A percentile compares a stretch with the other conserved stretches of the same genome.
phyloP scores from a whole-genome alignment of 2,797 vertebrate genomes.

The Knipowitschia caucasica region DNA sequence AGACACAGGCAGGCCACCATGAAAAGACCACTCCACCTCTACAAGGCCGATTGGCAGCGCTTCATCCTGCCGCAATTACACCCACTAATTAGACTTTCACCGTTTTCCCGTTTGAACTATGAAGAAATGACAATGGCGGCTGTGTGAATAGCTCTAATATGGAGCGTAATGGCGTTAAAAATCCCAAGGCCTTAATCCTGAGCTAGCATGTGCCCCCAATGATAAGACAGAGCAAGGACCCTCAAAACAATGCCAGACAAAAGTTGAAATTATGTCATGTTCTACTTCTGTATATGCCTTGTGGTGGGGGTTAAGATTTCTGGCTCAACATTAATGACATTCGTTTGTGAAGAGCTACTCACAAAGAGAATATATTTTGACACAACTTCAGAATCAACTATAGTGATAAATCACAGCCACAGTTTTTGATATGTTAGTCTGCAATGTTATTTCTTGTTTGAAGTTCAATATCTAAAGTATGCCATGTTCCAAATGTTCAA shows the following conservation, averaged over 20 bases:
- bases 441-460: no score
- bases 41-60: conserved; percentile 72
- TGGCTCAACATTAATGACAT: background rate
- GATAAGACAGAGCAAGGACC: conserved; percentile 57
- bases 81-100: conserved; percentile 81
- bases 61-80: conserved; percentile 80
- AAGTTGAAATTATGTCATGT: conserved; percentile 39
- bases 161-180: conserved; percentile 71
- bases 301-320: background rate
- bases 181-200: conserved; percentile 75
- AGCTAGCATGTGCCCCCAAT: conserved; percentile 67
- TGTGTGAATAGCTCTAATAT: conserved; percentile 77
- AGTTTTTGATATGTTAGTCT: no score
- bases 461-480: no score
- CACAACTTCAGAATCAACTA: background rate
- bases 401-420: no score
- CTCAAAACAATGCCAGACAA: conserved; percentile 26
- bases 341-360: background rate
- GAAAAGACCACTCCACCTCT: conserved; percentile 78
- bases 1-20: conserved; percentile 51
- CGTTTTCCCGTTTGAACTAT: conserved; percentile 81
- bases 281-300: conserved; percentile 45
- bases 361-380: background rate
- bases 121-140: conserved; percentile 78
- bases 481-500: no score